phyloP scores from a whole-genome alignment of 1,140 invertebrate genomes.

The Melanaphis sacchari region DNA sequence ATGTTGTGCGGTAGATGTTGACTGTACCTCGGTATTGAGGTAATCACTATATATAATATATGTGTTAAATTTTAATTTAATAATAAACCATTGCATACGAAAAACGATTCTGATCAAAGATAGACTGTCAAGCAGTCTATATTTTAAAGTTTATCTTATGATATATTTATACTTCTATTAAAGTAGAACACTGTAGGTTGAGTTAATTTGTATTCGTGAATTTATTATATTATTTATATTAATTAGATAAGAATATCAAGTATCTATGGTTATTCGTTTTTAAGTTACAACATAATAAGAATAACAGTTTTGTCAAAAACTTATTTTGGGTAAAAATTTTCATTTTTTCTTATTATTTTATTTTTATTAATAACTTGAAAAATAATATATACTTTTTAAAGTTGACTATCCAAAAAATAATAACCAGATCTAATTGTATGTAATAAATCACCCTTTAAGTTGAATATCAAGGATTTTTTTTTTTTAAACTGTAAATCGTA shows the following conservation, averaged over 20 bases:
- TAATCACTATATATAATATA: not conserved
- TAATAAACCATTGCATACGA: not conserved
- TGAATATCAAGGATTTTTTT: not conserved
- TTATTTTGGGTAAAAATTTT: not conserved
- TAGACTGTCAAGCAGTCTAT: not conserved
- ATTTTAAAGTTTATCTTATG: not conserved
- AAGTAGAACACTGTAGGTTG: not conserved
- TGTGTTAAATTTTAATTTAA: not conserved
- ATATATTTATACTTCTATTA: not conserved
- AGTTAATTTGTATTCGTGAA: not conserved
- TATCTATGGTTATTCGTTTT: not conserved
- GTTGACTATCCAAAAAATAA: not conserved
- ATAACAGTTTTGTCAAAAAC: not conserved
- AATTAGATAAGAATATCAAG: not conserved
- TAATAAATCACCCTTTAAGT: not conserved
- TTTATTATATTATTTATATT: not conserved
- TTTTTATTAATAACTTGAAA: not conserved
- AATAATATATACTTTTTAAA: not conserved
- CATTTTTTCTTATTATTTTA: not conserved
- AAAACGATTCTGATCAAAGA: not conserved
- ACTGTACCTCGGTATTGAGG: not conserved
- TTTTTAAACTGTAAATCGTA: not conserved
- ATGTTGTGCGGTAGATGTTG: not conserved
- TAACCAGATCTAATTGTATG: not conserved
- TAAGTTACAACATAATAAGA: not conserved